phyloP scores from a whole-genome alignment of 2,888 invertebrate genomes.

The Spodoptera picta region DNA sequence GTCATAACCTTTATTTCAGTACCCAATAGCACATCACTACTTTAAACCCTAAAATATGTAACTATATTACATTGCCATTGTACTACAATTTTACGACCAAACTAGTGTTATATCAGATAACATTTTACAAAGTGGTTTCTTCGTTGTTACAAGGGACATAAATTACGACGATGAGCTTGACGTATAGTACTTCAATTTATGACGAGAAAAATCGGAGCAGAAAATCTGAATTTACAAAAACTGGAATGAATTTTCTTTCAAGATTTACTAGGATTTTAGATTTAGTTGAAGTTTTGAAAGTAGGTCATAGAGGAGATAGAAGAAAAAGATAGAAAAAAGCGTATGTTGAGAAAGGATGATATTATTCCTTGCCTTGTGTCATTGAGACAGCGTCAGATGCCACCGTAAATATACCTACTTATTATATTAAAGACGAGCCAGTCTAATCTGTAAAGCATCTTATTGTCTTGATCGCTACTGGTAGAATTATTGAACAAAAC shows the following conservation, averaged over 20 bases:
- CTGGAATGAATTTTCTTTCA: neutral
- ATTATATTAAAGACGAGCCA: too few relatives aligned
- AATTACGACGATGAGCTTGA: constrained; percentile 30
- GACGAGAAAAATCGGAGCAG: constrained; percentile 1
- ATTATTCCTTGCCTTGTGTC: too few relatives aligned
- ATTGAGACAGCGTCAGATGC: too few relatives aligned
- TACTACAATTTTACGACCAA: neutral
- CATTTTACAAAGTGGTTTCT: constrained; percentile 20
- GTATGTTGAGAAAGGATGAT: too few relatives aligned
- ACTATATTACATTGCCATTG: constrained; percentile 10
- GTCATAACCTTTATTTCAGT: too few relatives aligned
- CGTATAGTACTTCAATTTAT: constrained; percentile 32
- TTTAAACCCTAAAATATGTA: neutral
- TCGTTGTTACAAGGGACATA: constrained; percentile 15
- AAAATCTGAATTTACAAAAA: constrained; percentile 7
- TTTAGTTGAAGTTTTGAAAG: neutral
- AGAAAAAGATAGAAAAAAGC: too few relatives aligned
- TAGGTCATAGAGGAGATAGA: too few relatives aligned
- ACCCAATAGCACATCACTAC: too few relatives aligned
- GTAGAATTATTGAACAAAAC: too few relatives aligned
- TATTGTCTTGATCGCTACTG: too few relatives aligned
- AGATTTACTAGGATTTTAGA: neutral
- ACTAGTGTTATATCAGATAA: neutral
- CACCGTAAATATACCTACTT: too few relatives aligned
- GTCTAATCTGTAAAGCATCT: too few relatives aligned